Evolutionary conservation across 1,140 invertebrate genomes (phyloP), one percentile per base, ranked within the genome.

Genomic region (Drosophila quadrilineata): DNA sequence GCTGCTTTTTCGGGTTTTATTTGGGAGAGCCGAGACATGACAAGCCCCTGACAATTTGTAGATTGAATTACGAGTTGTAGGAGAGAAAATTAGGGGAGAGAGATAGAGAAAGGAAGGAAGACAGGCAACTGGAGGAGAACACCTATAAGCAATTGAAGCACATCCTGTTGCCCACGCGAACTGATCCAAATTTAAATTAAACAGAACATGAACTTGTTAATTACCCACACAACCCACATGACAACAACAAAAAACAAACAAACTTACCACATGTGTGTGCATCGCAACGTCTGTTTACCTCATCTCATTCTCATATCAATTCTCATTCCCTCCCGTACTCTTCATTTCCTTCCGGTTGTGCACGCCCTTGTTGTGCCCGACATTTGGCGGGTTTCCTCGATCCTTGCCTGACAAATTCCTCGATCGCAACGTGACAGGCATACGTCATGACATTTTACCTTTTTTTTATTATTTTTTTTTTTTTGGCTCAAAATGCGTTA

Each of bases 181-280:
- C 35, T 31, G 63, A 59, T 36, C 64, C 69, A 82, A 72, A 85
- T 84, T 77, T 85, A 85, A 85, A 85, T 85, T 79, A 69, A 79
- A 71, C n/a, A n/a, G n/a, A n/a, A n/a, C 53, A 72, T 71, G 71
- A 71, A 74, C 74, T 79, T 71, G 70, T 85, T 84, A 84, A 84
- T 84, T 84, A 84, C 56, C 31, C 50, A 71, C 41, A 63, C 63
- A 60, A 54, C 49, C 49, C 63, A 70, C 67, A 70, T 58, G 40
- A 60, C 50, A 66, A 45, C 31, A 28, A 24, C 9, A 22, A 45
- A 22, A 22, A 19, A 40, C 21, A 48, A 69, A 29, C 54, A 26
- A 56, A 10, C 56, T 54, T 80, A 66, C 53, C 53, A 65, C 43
- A 65, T 53, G 24, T 60, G 49, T 77, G 79, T 58, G 57, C 40